These are phyloP conservation scores for Pararge aegeria DNA, from an alignment of 1,140 invertebrate genomes.

Conservation along the genomic window DNA sequence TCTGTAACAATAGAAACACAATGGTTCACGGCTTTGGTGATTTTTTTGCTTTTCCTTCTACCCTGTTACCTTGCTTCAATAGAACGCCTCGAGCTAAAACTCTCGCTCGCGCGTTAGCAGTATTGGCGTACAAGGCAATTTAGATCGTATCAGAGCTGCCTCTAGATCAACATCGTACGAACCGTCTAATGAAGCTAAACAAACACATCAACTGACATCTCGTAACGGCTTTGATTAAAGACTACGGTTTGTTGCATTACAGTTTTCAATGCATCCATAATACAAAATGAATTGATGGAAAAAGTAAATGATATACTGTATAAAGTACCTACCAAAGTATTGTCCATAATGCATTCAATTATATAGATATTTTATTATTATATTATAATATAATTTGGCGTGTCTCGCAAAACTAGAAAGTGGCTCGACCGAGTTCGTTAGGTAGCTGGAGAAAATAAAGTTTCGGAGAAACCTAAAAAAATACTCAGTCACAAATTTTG, in stretches of 20 bases:
- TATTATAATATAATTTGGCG: too few species aligned
- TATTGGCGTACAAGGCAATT: slow-evolving; percentile 29
- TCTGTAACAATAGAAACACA: slow-evolving; percentile 3
- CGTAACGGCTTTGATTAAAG: not conserved
- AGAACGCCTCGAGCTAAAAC: slow-evolving; percentile 22
- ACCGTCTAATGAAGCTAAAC: slow-evolving; percentile 12
- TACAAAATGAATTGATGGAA: not conserved
- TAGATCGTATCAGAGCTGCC: slow-evolving; percentile 21
- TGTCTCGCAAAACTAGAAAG: too few species aligned
- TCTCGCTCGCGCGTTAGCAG: slow-evolving; percentile 13
- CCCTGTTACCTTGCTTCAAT: slow-evolving; percentile 20
- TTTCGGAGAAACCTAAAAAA: too few species aligned
- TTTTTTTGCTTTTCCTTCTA: slow-evolving; percentile 17
- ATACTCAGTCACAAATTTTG: too few species aligned
- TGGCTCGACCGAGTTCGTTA: too few species aligned
- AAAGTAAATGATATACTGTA: too few species aligned
- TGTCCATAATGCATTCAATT: too few species aligned
- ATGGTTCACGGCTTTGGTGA: not conserved
- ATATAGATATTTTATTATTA: too few species aligned
- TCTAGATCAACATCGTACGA: slow-evolving; percentile 24
- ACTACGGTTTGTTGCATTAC: not conserved
- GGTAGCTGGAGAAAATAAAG: too few species aligned
- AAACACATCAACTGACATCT: slow-evolving; percentile 20
- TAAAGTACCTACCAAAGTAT: too few species aligned
- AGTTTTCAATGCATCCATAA: not conserved